Evolutionary conservation across 2,113 vertebrate genomes (phyloP), one percentile per base, ranked within the genome.

Genomic region (Caracal caracal): DNA sequence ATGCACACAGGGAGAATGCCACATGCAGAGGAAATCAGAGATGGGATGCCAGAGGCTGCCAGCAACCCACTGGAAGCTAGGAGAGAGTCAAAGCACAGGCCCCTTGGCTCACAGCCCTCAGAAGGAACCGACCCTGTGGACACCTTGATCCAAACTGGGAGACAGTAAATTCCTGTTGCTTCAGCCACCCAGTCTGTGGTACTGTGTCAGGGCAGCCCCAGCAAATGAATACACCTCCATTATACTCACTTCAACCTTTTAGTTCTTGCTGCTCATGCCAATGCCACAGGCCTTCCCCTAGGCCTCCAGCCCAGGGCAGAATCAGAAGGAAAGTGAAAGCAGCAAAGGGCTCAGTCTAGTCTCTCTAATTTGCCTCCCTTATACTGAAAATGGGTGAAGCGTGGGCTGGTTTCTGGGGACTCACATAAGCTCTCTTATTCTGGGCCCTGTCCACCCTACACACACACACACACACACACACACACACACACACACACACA

Each of bases 31-130:
- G 35, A 53, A 56, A n/a, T 26, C 20, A 17, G 59, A 70, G 33
- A 49, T 0, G 0, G 49, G 17, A 15, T 1, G 16, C 26, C 51
- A 6, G 2, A 81, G 68, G 47, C 9, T 1, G 12, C 40, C 47
- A 1, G 53, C 2, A n/a, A 0, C 2, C 43, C 70, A 70, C 49
- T 3, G 4, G 47, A 66, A n/a, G 30, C 26, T 5, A 6, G 22
- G 61, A 1, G 20, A n/a, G 22, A 35, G 33, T 51, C 26, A 9
- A 16, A 28, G 17, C 20, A 33, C 19, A 51, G 53, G 51, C 5
- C 3, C 10, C 28, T 12, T 2, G 43, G 43, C 12, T 26, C 13
- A 2, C 6, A 28, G 37, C n/a, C 49, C 28, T 19, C 10, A 9
- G 19, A 56, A 35, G 43, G 30, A 61, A 26, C 13, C 59, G 33